Evolutionary conservation across 1,140 invertebrate species (phyloP).

Genomic region (Pseudomyrmex pallidus): DNA sequence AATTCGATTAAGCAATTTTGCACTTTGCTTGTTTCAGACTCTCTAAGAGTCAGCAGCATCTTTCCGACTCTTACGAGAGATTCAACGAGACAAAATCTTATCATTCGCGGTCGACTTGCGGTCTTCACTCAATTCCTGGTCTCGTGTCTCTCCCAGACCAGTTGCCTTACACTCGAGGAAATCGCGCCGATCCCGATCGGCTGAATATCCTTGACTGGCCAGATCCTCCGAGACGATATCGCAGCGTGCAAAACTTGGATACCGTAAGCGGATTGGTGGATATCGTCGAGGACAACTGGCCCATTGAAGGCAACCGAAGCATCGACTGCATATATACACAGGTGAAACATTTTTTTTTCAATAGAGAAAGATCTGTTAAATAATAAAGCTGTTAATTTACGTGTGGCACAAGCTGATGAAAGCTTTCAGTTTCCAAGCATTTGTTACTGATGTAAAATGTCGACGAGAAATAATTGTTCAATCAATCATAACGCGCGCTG

Average conservation of each 20-base stretch:
- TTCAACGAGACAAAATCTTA: slow-evolving; percentile 77
- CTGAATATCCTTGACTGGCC: slow-evolving; percentile 84
- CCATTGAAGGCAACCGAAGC: slow-evolving; percentile 81
- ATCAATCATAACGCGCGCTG: not conserved
- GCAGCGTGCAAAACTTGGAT: slow-evolving; percentile 83
- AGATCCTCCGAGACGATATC: slow-evolving; percentile 78
- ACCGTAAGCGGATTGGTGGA: slow-evolving; percentile 83
- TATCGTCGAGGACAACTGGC: slow-evolving; percentile 83
- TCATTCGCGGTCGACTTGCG: slow-evolving; percentile 80
- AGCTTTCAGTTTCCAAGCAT: not conserved
- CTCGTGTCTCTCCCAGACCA: slow-evolving; percentile 76
- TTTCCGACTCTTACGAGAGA: slow-evolving; percentile 81
- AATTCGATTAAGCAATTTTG: not conserved
- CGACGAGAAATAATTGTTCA: not conserved
- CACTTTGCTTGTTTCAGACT: slow-evolving; percentile 73
- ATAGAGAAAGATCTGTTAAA: not conserved
- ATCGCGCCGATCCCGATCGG: slow-evolving; percentile 75
- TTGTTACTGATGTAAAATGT: not conserved
- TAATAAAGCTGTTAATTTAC: slow-evolving; percentile 12
- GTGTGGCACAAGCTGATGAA: not conserved
- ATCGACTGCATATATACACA: slow-evolving; percentile 83
- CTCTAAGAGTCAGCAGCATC: slow-evolving; percentile 84
- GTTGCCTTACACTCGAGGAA: slow-evolving; percentile 62
- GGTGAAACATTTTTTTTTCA: slow-evolving; percentile 69
- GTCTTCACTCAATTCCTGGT: slow-evolving; percentile 76